phyloP scores from a whole-genome alignment of 2,797 vertebrate genomes.

The Sebastiscus albofasciatus region DNA sequence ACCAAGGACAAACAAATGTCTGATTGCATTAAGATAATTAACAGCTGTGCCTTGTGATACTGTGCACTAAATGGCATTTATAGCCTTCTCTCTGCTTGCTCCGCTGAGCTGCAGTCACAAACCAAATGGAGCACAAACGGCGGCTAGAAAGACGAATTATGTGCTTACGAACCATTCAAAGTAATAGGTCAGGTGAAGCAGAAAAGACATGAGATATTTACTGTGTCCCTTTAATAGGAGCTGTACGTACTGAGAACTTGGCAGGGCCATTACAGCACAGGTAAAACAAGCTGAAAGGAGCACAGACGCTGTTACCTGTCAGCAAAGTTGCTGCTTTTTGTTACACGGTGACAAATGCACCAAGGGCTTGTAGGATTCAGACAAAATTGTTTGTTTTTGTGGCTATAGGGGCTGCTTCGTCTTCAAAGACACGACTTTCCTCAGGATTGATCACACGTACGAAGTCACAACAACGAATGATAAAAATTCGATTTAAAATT shows the following conservation, averaged over 20 bases:
- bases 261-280: conserved; percentile 13
- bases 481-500: conserved; percentile 7
- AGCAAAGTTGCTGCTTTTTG: conserved; percentile 21
- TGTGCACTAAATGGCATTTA: conserved; percentile 25
- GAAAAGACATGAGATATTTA: conserved; percentile 7
- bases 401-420: not conserved
- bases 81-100: conserved; percentile 13
- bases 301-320: conserved; percentile 16
- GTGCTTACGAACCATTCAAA: conserved; percentile 7
- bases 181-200: conserved; percentile 1
- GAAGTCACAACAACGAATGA: not conserved
- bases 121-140: conserved; percentile 10
- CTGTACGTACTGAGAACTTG: conserved; percentile 6
- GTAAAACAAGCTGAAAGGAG: conserved; percentile 17
- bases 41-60: conserved; percentile 25
- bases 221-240: conserved; percentile 7
- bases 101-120: conserved; percentile 8
- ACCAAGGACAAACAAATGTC: conserved; percentile 40
- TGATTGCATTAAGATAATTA: conserved; percentile 58
- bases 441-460: not conserved
- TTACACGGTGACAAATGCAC: conserved; percentile 19
- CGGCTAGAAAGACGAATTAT: conserved; percentile 8
- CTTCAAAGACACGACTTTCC: conserved; percentile 22
- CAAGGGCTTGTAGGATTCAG: not conserved
- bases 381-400: conserved; percentile 12